Evolutionary conservation across 2,888 invertebrate species (phyloP).

Genomic region (Sphecodes monilicornis): DNA sequence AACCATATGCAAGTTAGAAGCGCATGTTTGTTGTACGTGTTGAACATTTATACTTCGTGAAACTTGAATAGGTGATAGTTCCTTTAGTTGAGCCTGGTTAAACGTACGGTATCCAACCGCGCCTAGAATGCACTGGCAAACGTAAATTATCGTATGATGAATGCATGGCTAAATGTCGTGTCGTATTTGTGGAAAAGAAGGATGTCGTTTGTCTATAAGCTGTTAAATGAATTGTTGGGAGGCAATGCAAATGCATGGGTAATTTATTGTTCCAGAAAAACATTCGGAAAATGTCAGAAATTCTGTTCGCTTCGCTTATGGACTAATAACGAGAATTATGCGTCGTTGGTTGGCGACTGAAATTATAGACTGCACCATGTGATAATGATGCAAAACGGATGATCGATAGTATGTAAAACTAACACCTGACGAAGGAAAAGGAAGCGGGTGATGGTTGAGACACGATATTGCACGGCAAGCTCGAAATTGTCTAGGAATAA

Average conservation of each 20-base stretch:
- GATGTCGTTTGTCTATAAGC: not conserved
- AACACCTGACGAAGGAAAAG: not conserved
- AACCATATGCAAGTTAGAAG: not conserved
- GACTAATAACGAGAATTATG: constrained; percentile 34
- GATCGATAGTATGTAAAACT: constrained; percentile 35
- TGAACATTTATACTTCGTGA: constrained; percentile 12
- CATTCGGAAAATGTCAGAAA: constrained; percentile 36
- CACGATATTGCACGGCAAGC: not conserved
- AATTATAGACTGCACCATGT: constrained; percentile 29
- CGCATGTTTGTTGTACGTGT: not conserved
- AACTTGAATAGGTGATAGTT: not conserved
- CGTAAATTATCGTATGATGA: constrained; percentile 36
- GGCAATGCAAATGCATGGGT: constrained; percentile 10
- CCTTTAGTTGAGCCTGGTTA: constrained; percentile 20
- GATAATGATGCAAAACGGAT: constrained; percentile 33
- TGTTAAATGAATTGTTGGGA: constrained; percentile 26
- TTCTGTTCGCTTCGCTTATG: not conserved
- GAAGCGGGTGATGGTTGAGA: not conserved
- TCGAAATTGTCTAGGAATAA: not conserved
- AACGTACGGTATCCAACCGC: constrained; percentile 20
- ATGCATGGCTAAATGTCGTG: not conserved
- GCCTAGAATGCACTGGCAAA: constrained; percentile 18
- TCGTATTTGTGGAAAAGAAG: constrained; percentile 12
- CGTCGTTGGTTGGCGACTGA: not conserved
- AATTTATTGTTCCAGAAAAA: constrained; percentile 35